A percentile compares a stretch with the other conserved stretches of the same genome.
Conservation (phyloP, 1,140 invertebrate species). For the Drosophila virilis region DNA sequence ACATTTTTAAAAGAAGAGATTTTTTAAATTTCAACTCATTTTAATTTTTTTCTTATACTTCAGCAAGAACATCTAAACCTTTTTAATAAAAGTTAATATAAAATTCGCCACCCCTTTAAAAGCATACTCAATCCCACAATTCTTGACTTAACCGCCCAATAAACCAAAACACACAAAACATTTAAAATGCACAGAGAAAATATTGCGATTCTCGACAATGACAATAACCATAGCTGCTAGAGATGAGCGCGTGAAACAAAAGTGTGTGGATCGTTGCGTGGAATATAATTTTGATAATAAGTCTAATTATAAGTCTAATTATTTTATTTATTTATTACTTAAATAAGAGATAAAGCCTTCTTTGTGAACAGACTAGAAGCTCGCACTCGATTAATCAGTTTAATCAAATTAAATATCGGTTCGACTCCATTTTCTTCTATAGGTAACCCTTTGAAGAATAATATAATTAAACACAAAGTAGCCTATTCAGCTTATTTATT, state of each 20-base stretch:
- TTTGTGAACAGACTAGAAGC: no score
- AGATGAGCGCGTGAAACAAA: neutral
- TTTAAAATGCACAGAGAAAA: conserved; percentile 76
- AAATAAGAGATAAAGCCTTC: no score
- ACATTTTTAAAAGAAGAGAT: no score
- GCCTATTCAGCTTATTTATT: no score
- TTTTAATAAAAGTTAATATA: neutral
- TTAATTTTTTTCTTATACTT: neutral
- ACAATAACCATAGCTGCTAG: conserved; percentile 13
- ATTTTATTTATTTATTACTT: no score
- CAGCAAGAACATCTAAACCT: no score
- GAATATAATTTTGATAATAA: neutral
- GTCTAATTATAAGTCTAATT: no score
- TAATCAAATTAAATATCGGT: no score
- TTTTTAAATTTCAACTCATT: neutral
- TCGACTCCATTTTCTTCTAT: no score
- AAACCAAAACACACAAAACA: conserved; percentile 60
- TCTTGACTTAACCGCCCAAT: conserved; percentile 53
- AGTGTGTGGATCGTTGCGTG: neutral
- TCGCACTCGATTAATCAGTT: no score
- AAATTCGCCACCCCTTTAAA: neutral
- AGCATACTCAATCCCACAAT: neutral
- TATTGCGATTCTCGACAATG: conserved; percentile 58
- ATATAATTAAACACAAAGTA: no score
- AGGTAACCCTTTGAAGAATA: no score